Base-by-base conservation (phyloP, 2,113 vertebrate genomes). In the Gadus macrocephalus region DNA sequence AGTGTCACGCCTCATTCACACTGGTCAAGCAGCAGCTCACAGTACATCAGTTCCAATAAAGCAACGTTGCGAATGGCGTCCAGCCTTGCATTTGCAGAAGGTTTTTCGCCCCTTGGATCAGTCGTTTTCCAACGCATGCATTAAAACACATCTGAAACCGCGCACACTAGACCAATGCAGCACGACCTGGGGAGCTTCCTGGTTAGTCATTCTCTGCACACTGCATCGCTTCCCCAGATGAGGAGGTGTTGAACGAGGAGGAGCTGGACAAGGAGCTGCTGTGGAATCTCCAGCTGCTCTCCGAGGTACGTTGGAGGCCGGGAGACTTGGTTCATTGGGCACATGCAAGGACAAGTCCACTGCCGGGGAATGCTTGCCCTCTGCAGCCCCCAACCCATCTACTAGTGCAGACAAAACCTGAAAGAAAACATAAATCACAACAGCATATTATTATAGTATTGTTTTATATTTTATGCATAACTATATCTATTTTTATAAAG, bases 261-360 rank as follows among this genome's bases (percentile, higher is more conserved):
- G 97, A 99, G 64, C 90, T 99, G 70, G 97, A 99, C 85, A 99
- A 99, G 81, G 97, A 99, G 76, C 87, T 99, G 63, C 87, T 99
- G 7, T 99, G 97, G 97, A 98, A 94, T 85, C 93, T 99, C 61
- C 97, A 98, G 74, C 93, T 99, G 68, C 90, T 99, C 68, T 99
- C 97, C 73, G 97, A 99, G 95, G 97, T 98, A 91, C 90, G 68
- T 35, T 38, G 15, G 7, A 27, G 16, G 1, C 42, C 42, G 12
- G 0, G 12, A 49, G 14, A 35, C 31, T 7, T 35, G 1, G 31
- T 35, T 35, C 6, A 35, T 35, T 35, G 4, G 0, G 4, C 31
- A 6, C 31, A 35, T 35, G 12, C 60, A 16, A 15, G 53, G 42
- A 15, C 60, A 16, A 15, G 58, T 65, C 15, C 5, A 28, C 25